These are phyloP conservation scores for Heliocidaris erythrogramma DNA, from an alignment of 35 echinoderm and acorn worm species.

Conservation along the genomic window DNA sequence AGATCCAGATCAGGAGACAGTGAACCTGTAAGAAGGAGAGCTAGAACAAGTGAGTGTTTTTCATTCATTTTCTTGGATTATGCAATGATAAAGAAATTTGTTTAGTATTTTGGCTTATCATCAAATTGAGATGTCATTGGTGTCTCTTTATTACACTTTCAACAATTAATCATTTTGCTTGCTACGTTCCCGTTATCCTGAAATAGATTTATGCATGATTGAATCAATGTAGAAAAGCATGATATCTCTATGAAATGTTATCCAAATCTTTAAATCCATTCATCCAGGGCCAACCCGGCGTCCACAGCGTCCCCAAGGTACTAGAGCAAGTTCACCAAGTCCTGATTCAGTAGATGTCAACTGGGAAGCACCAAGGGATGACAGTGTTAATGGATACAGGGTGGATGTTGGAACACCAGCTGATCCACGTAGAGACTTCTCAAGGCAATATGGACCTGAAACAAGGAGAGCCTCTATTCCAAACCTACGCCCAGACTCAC, in stretches of 20 bases:
- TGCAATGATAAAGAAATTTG: too few species aligned
- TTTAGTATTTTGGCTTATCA: too few species aligned
- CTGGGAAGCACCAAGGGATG: background rate
- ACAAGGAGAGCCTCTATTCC: background rate
- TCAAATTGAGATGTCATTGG: too few species aligned
- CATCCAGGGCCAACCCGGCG: background rate
- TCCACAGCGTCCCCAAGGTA: background rate
- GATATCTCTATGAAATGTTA: too few species aligned
- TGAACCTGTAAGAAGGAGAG: background rate
- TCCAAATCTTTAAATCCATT: background rate
- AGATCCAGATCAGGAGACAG: background rate
- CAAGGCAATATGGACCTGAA: background rate
- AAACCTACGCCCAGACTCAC: background rate
- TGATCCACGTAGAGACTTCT: background rate
- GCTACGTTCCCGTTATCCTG: too few species aligned
- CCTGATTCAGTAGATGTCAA: constrained; percentile 9
- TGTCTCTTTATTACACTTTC: too few species aligned
- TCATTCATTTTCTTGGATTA: too few species aligned
- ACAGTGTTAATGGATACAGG: background rate
- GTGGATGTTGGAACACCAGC: background rate
- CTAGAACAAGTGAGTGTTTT: background rate
- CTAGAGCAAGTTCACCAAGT: background rate
- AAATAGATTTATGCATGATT: too few species aligned
- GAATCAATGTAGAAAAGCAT: too few species aligned
- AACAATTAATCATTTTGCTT: too few species aligned